Evolutionary conservation across 2,113 vertebrate species (phyloP), one percentile per base, ranked within the genome.

Genomic region (Andinoacara biseriatus): DNA sequence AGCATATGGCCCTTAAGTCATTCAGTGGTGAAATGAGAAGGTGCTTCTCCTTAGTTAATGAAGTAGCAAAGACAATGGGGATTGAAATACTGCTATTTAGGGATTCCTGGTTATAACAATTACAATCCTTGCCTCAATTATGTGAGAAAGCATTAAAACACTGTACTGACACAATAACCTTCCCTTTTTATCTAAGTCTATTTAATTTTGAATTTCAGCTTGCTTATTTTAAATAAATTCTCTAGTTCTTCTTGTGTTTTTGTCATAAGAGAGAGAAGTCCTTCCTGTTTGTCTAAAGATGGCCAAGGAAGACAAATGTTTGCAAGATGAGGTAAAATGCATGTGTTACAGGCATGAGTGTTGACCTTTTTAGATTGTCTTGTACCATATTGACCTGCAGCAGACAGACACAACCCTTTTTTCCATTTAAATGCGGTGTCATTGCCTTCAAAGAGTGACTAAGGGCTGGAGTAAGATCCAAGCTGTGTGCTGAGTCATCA

Each of bases 1-100:
- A 76, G 62, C 83, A 81, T 58, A 52, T 46, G 77, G 76, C 60
- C 74, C 59, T 59, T 31, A 56, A 65, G 40, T 86, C 29, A 54
- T 35, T 60, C 56, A 49, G 74, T 3, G 24, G 49, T 20, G 58
- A 86, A 65, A 40, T 60, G 33, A 72, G 61, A 79, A 74, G 59
- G 52, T 43, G 60, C 10, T 33, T 56, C n/a, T 79, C 33, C 38
- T 54, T 15, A 56, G 63, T 77, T 87, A 87, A 86, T 80, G 65
- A 78, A 59, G 38, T 83, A 67, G 60, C 56, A 62, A 79, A 78
- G 74, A 81, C 57, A 35, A 52, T 20, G 62, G 46, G 5, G 78
- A 31, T 17, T 72, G 7, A 74, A 40, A 40, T 17, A 84, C 8
- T n/a, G 26, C 49, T 75, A 15, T 58, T 74, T 33, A 13, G 58